Base-by-base conservation (phyloP, 2,888 invertebrate species). In the Tenthredo livida region DNA sequence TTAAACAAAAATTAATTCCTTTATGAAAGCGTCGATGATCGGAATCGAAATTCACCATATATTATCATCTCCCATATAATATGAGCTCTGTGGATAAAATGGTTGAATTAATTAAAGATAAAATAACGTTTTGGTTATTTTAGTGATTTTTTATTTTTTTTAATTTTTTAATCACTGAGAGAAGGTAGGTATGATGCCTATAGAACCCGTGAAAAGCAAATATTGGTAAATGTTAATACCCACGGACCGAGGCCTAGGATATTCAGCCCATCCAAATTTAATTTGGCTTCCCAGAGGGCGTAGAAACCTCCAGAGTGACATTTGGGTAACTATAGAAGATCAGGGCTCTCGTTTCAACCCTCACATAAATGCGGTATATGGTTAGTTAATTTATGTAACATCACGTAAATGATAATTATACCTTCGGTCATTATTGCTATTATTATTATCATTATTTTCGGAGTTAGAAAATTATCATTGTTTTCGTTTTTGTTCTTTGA, bases 341-440 rank as follows among this genome's bases (percentile, higher is more conserved):
- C 61, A 40, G 33, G 77, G 29, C 54, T 77, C 50, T n/a, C 29
- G 29, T 37, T 61, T 5, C 40, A 17, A 33, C 61, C 50, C 50
- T 25, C 2, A 7, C 21, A 15, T 37, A 61, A 61, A 37, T 33
- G 37, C 58, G 80, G 50, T 37, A 0, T 80, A 77, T n/a, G 29
- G 47, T 54, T 50, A n/a, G 33, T 37, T 61, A 80, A 80, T 80
- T 80, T 80, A 61, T 80, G 80, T 80, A 80, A n/a, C 80, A 25
- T 21, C 80, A 80, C 61, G 61, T 80, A 80, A 80, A 80, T 61
- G 61, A 80, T 80, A 61, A 80, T 80, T 80, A 72, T 12, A 80
- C 40, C 40, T 61, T 61, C 40, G 40, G 80, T 80, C 17, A 37
- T 33, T n/a, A 37, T 40, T 40, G 15, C 25, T 43, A 43, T 43